Evolutionary conservation across 1,140 invertebrate species (phyloP).

Genomic region (Venustaconcha ellipsiformis): DNA sequence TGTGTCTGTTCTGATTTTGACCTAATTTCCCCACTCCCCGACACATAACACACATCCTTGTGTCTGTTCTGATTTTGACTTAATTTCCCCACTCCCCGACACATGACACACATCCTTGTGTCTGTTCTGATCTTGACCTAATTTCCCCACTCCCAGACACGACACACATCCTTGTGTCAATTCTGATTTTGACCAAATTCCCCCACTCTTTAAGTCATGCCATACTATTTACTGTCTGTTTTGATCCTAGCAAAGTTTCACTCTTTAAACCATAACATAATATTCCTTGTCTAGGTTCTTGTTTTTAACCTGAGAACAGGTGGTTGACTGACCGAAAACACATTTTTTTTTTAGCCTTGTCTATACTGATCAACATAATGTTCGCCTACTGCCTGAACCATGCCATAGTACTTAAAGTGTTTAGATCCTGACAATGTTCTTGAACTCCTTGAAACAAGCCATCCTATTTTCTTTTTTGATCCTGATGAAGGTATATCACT

Average conservation of each 20-base stretch:
- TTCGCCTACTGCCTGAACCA: too few relatives aligned
- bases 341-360: too few relatives aligned
- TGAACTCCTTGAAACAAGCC: constrained; percentile 91
- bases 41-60: constrained; percentile 60
- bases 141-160: constrained; percentile 84
- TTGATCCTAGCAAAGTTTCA: constrained; percentile 89
- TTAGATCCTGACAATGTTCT: constrained; percentile 85
- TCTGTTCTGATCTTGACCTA: constrained; percentile 82
- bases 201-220: constrained; percentile 93
- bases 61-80: constrained; percentile 78
- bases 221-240: constrained; percentile 75
- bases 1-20: constrained; percentile 77
- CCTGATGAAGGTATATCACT: constrained; percentile 90
- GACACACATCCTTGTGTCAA: constrained; percentile 62
- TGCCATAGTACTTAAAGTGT: constrained; percentile 54
- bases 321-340: too few relatives aligned
- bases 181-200: constrained; percentile 83
- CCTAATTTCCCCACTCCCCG: constrained; percentile 90
- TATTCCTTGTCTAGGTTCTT: constrained; percentile 65
- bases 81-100: constrained; percentile 85
- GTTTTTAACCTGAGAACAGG: too few relatives aligned
- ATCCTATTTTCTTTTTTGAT: constrained; percentile 73
- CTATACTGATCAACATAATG: too few relatives aligned
- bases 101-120: constrained; percentile 44
- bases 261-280: constrained; percentile 88